Evolutionary conservation across 2,113 vertebrate species (phyloP).

Genomic region (Chionis minor): DNA sequence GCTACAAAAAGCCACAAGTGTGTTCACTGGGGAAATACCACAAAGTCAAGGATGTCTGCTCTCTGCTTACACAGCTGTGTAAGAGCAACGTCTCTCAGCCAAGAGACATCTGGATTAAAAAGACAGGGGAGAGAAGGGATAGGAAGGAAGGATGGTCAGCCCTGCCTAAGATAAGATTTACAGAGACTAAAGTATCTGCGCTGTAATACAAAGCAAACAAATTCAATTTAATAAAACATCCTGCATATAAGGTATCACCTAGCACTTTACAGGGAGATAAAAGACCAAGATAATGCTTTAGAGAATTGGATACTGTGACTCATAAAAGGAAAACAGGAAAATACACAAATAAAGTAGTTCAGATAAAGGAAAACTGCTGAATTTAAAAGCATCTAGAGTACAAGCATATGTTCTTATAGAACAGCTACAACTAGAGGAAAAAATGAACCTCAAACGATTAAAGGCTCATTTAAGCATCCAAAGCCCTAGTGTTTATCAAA

Average conservation of each 20-base stretch:
- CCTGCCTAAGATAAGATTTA: background rate
- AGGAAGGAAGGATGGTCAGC: background rate
- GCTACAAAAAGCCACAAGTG: background rate
- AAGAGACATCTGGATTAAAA: background rate
- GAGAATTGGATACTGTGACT: constrained; percentile 6
- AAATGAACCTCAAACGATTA: background rate
- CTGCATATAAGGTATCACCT: background rate
- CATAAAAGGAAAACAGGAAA: constrained; percentile 13
- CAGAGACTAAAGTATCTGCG: background rate
- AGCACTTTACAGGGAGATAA: constrained; percentile 7
- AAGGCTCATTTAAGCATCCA: background rate
- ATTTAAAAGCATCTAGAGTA: constrained; percentile 1
- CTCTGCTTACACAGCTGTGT: background rate
- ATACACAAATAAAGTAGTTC: background rate
- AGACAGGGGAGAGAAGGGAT: accelerated
- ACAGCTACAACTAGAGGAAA: background rate
- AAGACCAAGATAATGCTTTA: constrained; percentile 8
- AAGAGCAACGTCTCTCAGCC: background rate
- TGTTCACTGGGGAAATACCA: background rate
- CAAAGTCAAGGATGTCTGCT: background rate
- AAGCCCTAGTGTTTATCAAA: background rate
- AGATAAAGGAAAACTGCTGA: background rate
- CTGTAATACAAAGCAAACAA: background rate
- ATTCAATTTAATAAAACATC: constrained; percentile 12
- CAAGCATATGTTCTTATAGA: background rate